Conservation (phyloP, 2,888 invertebrate genomes). For the Macropis europaea region DNA sequence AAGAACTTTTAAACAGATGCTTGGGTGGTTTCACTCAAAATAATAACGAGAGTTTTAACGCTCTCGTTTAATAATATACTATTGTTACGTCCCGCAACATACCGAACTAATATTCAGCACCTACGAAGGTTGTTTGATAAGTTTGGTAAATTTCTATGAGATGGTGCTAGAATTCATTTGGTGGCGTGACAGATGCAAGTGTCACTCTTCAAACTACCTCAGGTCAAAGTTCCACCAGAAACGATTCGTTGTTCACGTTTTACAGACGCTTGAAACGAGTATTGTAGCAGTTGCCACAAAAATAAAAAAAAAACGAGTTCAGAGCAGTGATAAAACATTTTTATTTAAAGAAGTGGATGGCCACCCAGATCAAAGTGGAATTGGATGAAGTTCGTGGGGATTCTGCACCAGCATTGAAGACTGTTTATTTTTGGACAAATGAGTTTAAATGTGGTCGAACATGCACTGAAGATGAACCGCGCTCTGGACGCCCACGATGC, state of each 20-base stretch:
- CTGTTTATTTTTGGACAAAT: no score
- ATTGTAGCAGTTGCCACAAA: not conserved
- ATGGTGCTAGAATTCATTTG: not conserved
- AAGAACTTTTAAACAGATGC: slow-evolving; percentile 28
- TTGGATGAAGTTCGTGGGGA: not conserved
- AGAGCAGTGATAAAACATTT: not conserved
- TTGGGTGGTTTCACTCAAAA: slow-evolving; percentile 36
- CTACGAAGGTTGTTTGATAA: not conserved
- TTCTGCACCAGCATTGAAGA: no score
- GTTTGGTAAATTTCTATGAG: not conserved
- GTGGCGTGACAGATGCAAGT: not conserved
- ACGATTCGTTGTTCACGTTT: not conserved
- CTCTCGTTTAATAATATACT: not conserved
- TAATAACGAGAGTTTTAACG: slow-evolving; percentile 33
- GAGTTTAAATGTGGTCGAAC: not conserved
- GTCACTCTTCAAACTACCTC: not conserved
- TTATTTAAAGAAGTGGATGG: not conserved
- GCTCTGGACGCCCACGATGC: no score
- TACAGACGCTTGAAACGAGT: not conserved
- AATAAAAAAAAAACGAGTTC: not conserved
- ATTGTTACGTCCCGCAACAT: no score
- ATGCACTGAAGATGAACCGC: not conserved
- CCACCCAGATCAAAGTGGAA: not conserved
- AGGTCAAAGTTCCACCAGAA: not conserved
- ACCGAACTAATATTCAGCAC: no score